Base-by-base conservation (phyloP, 1,140 invertebrate species). In the Ruditapes philippinarum region DNA sequence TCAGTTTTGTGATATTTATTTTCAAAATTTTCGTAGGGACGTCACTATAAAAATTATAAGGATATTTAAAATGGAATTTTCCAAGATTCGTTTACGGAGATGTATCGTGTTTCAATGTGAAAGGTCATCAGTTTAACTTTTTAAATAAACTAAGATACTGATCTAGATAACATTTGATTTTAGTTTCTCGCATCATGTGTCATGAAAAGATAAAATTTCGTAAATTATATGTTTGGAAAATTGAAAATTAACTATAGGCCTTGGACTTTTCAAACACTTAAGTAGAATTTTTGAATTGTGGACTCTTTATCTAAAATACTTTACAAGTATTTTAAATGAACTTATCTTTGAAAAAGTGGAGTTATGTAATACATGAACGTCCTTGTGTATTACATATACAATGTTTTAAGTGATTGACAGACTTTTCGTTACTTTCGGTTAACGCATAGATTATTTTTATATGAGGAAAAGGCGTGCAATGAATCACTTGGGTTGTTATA, bases 81-180 rank as follows among this genome's bases (percentile, higher is more conserved):
- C 4, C 17, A 19, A 57, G 17, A 4, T n/a, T n/a, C 25, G 5
- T 7, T 5, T 9, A 57, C 4, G 25, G 17, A 57, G 25, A 4
- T 57, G 54, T n/a, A 12, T 25, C 17, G 54, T 3, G 54, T 57
- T 57, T 57, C 25, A 57, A 3, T 19, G 17, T 57, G 17, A 57
- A 22, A 70, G 65, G 31, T 19, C 22, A 38, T 38, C 14, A 36
- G 22, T 19, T 70, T 70, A 70, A 65, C 60, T 33, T 65, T 65
- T 31, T 31, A 31, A 70, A 36, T 70, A 25, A 4, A 70, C 11
- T 70, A n/a, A 17, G 65, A 65, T 31, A 17, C 3, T 2, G 1
- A 70, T 70, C 36, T 28, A 11, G 57, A 28, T 62, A 62, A 62
- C 57, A 62, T 70, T 40, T 70, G 65, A 70, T 70, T 70, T 70